Conservation (phyloP, 1,140 invertebrate species). For the Steinernema feltiae region DNA sequence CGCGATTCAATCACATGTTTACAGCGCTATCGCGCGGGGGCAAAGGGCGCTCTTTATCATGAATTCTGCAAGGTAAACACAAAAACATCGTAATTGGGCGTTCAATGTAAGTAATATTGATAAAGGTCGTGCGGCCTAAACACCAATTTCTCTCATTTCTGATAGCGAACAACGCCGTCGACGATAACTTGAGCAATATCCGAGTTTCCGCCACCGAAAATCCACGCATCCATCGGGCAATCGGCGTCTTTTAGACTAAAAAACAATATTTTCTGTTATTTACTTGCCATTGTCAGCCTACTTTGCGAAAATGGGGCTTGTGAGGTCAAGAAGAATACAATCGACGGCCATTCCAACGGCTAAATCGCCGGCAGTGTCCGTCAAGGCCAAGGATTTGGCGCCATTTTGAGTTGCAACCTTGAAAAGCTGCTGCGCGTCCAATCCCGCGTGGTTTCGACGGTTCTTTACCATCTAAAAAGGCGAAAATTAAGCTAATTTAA, state of each 20-base stretch:
- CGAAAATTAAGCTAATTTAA: constrained; percentile 9
- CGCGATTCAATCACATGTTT: not conserved
- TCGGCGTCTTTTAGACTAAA: not conserved
- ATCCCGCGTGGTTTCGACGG: constrained; percentile 37
- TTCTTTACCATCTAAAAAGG: constrained; percentile 47
- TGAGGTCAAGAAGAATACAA: not conserved
- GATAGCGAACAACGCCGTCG: not conserved
- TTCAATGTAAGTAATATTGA: not conserved
- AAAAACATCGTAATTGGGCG: not conserved
- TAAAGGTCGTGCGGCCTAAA: no score
- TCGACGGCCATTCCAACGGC: constrained; percentile 18
- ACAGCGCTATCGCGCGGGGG: not conserved
- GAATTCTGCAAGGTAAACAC: not conserved
- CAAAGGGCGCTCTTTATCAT: not conserved
- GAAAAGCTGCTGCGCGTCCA: constrained; percentile 45
- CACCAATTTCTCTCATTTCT: no score
- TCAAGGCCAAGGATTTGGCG: constrained; percentile 44
- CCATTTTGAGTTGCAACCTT: constrained; percentile 44
- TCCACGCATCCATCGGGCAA: not conserved
- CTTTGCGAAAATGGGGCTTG: not conserved
- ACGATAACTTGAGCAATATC: not conserved
- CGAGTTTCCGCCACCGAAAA: not conserved
- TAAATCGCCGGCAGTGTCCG: constrained; percentile 33
- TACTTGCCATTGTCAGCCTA: not conserved
- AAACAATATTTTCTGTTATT: not conserved